Percentiles rank a stretch among this genome's conserved stretches.
Evolutionary conservation across 2,888 invertebrate genomes (phyloP).

Genomic region (Piscicola geometra): DNA sequence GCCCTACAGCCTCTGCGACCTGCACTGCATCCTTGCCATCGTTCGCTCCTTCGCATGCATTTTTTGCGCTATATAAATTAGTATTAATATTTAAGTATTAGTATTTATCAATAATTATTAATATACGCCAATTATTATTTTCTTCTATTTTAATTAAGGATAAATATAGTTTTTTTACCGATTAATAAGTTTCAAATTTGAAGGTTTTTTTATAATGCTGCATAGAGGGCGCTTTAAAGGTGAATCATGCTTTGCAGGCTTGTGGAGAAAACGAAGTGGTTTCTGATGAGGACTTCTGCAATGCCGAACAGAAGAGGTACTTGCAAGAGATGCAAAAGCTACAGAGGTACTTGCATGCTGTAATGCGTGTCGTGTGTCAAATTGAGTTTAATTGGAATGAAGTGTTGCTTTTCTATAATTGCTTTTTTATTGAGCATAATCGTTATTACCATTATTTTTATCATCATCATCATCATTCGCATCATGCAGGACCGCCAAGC

Average conservation of each 20-base stretch:
- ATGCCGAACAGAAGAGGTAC: neutral
- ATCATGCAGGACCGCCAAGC: neutral
- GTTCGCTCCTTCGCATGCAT: neutral
- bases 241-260: neutral
- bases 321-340: neutral
- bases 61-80: too few relatives aligned
- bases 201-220: too few relatives aligned
- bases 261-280: neutral
- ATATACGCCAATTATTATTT: too few relatives aligned
- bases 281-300: neutral
- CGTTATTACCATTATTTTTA: neutral
- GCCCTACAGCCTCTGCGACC: neutral
- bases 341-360: neutral
- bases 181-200: too few relatives aligned
- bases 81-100: too few relatives aligned
- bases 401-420: neutral
- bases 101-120: too few relatives aligned
- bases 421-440: neutral
- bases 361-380: neutral
- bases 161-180: too few relatives aligned
- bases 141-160: too few relatives aligned
- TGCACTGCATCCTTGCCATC: neutral
- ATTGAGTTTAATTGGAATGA: neutral
- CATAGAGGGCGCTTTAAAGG: neutral
- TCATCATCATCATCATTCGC: neutral